These are phyloP conservation scores for Cochlearius cochlearius DNA, from an alignment of 2,113 vertebrate species.

Conservation along the genomic window DNA sequence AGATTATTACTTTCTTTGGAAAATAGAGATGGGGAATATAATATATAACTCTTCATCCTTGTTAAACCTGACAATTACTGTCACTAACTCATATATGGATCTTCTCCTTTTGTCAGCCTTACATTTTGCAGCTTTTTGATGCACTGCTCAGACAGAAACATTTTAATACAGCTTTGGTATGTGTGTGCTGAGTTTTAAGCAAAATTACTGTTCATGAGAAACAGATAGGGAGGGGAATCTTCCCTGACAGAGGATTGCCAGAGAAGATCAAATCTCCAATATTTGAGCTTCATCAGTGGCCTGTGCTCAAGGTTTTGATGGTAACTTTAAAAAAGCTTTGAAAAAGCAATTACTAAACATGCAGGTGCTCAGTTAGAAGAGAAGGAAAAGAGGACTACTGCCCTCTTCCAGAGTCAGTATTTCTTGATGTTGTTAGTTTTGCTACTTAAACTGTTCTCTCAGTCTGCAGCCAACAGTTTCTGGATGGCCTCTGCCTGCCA, in stretches of 20 bases:
- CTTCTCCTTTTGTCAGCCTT: neutral
- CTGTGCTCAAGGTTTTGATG: neutral
- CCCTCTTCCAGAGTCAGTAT: neutral
- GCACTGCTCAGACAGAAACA: neutral
- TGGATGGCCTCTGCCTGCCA: neutral
- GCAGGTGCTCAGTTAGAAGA: neutral
- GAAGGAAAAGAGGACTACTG: neutral
- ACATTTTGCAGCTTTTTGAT: constrained; percentile 12
- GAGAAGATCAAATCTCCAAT: neutral
- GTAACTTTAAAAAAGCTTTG: neutral
- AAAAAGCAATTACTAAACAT: neutral
- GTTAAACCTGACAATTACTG: constrained; percentile 25
- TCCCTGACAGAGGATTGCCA: neutral
- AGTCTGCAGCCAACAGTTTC: neutral
- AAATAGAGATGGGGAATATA: neutral
- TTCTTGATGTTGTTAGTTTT: neutral
- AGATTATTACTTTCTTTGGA: neutral
- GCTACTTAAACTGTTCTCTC: neutral
- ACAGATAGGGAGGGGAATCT: neutral
- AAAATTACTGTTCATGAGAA: neutral
- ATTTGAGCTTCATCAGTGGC: neutral
- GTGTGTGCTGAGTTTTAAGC: neutral
- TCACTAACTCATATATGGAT: neutral
- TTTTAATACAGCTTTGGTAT: constrained; percentile 5
- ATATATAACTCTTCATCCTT: neutral